These are phyloP conservation scores for Atta cephalotes DNA, from an alignment of 1,140 invertebrate genomes.

Conservation along the genomic window DNA sequence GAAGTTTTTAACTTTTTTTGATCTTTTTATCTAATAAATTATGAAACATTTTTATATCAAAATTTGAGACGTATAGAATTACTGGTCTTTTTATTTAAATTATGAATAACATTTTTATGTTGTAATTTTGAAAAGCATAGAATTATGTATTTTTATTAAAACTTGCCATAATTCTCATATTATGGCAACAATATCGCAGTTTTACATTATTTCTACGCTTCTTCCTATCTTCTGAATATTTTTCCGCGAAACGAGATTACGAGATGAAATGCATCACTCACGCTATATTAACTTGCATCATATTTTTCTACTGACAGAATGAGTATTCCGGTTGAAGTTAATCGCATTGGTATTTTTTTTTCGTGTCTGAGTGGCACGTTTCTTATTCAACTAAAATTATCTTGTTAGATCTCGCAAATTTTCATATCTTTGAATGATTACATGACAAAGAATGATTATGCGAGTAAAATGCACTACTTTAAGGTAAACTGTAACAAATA, in stretches of 20 bases:
- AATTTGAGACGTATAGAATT: not conserved
- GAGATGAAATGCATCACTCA: constrained; percentile 18
- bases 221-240: constrained; percentile 4
- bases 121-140: not conserved
- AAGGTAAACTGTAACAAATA: not conserved
- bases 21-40: not conserved
- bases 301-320: constrained; percentile 27
- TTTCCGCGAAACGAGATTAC: constrained; percentile 1
- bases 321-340: constrained; percentile 5
- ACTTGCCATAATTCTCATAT: not conserved
- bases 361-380: not conserved
- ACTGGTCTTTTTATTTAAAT: not conserved
- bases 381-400: constrained; percentile 22
- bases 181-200: not conserved
- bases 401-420: constrained; percentile 38
- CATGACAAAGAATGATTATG: not conserved
- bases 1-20: not conserved
- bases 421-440: not conserved
- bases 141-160: not conserved
- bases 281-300: constrained; percentile 27
- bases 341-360: constrained; percentile 12
- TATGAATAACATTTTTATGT: not conserved
- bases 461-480: not conserved
- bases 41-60: not conserved
- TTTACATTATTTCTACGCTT: not conserved